phyloP scores from a whole-genome alignment of 2,797 vertebrate genomes.

The Dermochelys coriacea region DNA sequence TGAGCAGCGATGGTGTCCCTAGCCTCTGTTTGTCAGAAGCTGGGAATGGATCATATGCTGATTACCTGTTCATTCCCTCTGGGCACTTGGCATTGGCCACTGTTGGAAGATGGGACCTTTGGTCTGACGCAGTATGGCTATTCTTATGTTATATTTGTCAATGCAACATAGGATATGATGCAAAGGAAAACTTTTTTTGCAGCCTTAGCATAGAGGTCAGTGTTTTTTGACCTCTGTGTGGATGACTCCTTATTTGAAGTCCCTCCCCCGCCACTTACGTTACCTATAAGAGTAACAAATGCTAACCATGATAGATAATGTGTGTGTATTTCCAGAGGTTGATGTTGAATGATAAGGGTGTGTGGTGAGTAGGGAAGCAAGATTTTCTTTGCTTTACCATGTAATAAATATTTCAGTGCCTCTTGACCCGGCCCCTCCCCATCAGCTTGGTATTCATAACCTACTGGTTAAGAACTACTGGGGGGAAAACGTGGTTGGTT shows the following conservation, averaged over 20 bases:
- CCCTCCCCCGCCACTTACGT: not conserved
- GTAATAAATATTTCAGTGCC: not conserved
- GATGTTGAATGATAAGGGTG: not conserved
- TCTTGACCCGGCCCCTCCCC: not conserved
- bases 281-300: too few relatives aligned
- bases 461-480: not conserved
- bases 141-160: not conserved
- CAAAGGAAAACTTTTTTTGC: not conserved
- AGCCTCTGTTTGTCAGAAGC: too few relatives aligned
- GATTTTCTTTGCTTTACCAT: not conserved
- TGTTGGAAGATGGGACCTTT: too few relatives aligned
- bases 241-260: not conserved
- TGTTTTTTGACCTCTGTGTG: not conserved
- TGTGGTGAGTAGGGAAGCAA: not conserved
- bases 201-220: not conserved
- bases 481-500: fast-evolving
- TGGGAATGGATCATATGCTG: too few relatives aligned
- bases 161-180: not conserved
- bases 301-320: too few relatives aligned
- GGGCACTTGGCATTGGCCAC: too few relatives aligned
- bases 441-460: not conserved
- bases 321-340: too few relatives aligned
- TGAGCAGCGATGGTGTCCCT: too few relatives aligned
- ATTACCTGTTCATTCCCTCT: too few relatives aligned
- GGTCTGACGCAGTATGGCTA: too few relatives aligned